A percentile compares a stretch with the other conserved stretches of the same genome.
These are phyloP conservation scores for Syndactyla subalaris DNA, from an alignment of 2,797 vertebrate species.

Conservation along the genomic window DNA sequence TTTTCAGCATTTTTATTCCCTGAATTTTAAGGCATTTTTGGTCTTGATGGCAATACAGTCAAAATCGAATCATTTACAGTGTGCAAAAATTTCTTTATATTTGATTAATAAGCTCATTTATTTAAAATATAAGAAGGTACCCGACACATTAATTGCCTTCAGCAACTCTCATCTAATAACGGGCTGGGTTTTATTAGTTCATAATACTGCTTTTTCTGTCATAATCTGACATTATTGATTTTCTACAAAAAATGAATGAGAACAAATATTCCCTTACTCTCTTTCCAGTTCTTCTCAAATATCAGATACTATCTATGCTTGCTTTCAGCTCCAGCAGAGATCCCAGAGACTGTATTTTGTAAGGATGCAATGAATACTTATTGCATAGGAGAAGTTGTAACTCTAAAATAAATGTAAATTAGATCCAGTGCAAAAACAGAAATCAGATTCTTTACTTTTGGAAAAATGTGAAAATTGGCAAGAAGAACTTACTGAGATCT, in stretches of 20 bases:
- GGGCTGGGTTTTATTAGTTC: neutral
- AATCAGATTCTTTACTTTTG: constrained; percentile 6
- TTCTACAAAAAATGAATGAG: neutral
- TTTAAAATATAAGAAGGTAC: neutral
- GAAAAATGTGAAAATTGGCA: neutral
- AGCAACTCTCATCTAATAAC: neutral
- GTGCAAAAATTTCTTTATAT: neutral
- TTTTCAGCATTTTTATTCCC: neutral
- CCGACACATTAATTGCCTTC: neutral
- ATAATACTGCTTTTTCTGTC: neutral
- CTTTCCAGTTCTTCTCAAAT: neutral
- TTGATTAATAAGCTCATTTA: neutral
- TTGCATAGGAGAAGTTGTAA: neutral
- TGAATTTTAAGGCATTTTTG: neutral
- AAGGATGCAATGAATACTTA: neutral
- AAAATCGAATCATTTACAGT: neutral
- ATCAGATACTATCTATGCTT: neutral
- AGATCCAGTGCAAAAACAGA: neutral
- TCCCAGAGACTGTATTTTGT: neutral
- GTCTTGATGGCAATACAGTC: neutral
- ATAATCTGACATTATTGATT: neutral
- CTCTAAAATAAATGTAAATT: neutral
- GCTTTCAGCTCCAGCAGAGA: neutral
- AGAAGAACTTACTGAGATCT: neutral
- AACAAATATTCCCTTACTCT: neutral